Evolutionary conservation across 2,113 vertebrate genomes (phyloP), one percentile per base, ranked within the genome.

Genomic region (Jacana jacana): DNA sequence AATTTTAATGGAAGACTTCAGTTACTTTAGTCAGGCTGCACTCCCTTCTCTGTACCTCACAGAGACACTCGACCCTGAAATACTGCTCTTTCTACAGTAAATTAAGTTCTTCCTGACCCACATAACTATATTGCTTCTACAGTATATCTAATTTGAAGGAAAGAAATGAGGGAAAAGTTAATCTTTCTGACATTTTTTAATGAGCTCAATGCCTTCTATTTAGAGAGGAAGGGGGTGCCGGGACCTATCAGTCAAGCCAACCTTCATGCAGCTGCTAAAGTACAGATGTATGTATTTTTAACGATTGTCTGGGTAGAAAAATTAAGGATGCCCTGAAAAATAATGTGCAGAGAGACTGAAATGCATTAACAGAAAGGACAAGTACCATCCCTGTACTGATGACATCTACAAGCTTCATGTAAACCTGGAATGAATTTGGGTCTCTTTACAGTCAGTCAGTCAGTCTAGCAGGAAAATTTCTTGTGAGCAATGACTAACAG

Each of bases 1-100:
- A 91, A 94, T 96, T 90, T 91, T 95, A 96, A 94, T 91, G 58
- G 66, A 88, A 92, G n/a, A 91, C 65, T 93, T 92, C 52, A 60
- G 88, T 79, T 93, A 78, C 72, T 69, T 83, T 51, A 76, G 81
- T 60, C 72, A 88, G 77, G 61, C 73, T 84, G 55, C 37, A 54
- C 35, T 80, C 60, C 27, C 54, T 76, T 55, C 82, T 78, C 92
- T 52, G 58, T 55, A 91, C 69, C 81, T 93, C 18, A 2, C 73
- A 81, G 61, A 93, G 91, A 84, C 64, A 79, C 73, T 86, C 31
- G 2, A 82, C 81, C 42, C 88, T 86, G 86, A 89, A 95, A 76
- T 78, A 84, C 44, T 83, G 58, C 77, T 93, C 42, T 89, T 89
- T 91, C 86, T 66, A 86, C 82, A 96, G 60, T 44, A 95, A 93